These are phyloP conservation scores for Onychostoma macrolepis DNA, from an alignment of 2,113 vertebrate genomes.

Conservation along the genomic window DNA sequence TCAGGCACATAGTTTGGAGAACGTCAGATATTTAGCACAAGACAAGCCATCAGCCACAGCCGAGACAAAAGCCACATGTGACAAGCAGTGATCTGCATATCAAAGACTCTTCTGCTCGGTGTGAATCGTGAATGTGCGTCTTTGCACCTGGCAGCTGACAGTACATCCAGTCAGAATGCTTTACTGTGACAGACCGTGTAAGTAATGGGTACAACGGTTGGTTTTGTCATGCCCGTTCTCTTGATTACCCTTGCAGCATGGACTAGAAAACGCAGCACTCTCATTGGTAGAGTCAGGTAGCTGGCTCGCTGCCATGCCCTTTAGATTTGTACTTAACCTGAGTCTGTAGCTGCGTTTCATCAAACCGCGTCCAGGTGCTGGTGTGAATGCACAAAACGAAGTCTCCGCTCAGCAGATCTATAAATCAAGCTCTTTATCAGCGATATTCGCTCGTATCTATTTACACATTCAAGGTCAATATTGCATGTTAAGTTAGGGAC, in stretches of 20 bases:
- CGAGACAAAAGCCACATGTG: slow-evolving; percentile 18
- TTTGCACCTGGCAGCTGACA: slow-evolving; percentile 19
- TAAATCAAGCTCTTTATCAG: slow-evolving; percentile 43
- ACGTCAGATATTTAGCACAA: background rate
- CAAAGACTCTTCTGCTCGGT: slow-evolving; percentile 24
- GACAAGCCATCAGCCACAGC: background rate
- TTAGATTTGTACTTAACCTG: slow-evolving; percentile 33
- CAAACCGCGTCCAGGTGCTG: slow-evolving; percentile 23
- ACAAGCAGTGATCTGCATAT: slow-evolving; percentile 7
- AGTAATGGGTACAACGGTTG: slow-evolving; percentile 4
- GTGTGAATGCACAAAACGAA: slow-evolving; percentile 12
- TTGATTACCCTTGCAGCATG: slow-evolving; percentile 44
- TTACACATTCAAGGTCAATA: slow-evolving; percentile 38
- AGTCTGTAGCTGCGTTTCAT: slow-evolving; percentile 37
- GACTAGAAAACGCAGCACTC: slow-evolving; percentile 5
- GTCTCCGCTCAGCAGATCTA: slow-evolving; percentile 20
- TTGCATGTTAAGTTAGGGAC: background rate
- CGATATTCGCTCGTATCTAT: slow-evolving; percentile 13
- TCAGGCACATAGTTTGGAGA: background rate
- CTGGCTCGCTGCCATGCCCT: slow-evolving; percentile 45
- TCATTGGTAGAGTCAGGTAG: slow-evolving; percentile 37
- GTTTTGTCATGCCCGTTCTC: slow-evolving; percentile 19
- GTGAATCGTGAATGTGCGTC: background rate
- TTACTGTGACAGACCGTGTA: slow-evolving; percentile 13
- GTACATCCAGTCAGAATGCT: slow-evolving; percentile 2